Conservation (phyloP, 2,888 invertebrate species). For the Protula sp. region DNA sequence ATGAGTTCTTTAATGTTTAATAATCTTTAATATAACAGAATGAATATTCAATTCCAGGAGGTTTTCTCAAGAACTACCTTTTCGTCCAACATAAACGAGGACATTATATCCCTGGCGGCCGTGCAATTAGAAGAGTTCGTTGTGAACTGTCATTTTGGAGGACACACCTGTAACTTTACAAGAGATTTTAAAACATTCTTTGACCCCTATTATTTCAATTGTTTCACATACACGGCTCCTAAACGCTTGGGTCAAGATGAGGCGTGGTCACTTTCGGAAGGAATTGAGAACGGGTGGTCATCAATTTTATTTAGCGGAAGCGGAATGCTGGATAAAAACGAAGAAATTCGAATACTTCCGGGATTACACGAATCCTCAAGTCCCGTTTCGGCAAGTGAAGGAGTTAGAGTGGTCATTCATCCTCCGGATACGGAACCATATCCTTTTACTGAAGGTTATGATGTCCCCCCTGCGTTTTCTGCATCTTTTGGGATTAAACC, state of each 20-base stretch:
- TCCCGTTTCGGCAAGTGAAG: conserved; percentile 22
- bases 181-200: conserved; percentile 19
- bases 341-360: conserved; percentile 21
- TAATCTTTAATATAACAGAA: no score
- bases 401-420: conserved; percentile 26
- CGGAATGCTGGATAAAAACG: conserved; percentile 24
- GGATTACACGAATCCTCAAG: conserved; percentile 24
- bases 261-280: conserved; percentile 13
- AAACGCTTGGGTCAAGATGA: not conserved
- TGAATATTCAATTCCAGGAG: no score
- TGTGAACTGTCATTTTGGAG: conserved; percentile 23
- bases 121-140: conserved; percentile 23
- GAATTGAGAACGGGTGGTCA: conserved; percentile 30
- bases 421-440: conserved; percentile 23
- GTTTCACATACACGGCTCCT: conserved; percentile 23
- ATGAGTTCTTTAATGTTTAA: no score
- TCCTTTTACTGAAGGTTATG: conserved; percentile 26
- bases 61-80: conserved; percentile 25
- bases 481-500: conserved; percentile 25
- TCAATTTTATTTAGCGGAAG: conserved; percentile 23
- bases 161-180: conserved; percentile 16
- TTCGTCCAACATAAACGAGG: conserved; percentile 21
- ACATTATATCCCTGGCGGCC: conserved; percentile 17
- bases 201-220: conserved; percentile 27
- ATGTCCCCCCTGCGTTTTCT: conserved; percentile 25